Evolutionary conservation across 2,888 invertebrate genomes (phyloP).

Genomic region (Drosophila testacea): DNA sequence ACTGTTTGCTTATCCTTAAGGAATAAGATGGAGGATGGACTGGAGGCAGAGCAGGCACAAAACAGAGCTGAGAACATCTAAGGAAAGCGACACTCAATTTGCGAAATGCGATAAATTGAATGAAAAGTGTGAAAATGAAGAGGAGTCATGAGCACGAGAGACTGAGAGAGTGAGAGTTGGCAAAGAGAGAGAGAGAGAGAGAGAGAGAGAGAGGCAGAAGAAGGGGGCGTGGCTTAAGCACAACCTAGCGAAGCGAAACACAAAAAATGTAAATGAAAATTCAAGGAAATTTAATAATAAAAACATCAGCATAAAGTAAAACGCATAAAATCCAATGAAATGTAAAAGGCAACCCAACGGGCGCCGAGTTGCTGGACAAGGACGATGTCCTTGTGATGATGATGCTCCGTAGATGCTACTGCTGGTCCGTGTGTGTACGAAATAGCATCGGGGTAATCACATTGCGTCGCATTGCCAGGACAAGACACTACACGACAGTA

Average conservation of each 20-base stretch:
- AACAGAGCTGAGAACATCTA: slow-evolving; percentile 40
- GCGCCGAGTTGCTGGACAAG: slow-evolving; percentile 53
- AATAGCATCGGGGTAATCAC: slow-evolving; percentile 75
- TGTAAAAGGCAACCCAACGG: slow-evolving; percentile 69
- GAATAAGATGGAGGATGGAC: neutral
- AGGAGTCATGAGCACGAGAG: slow-evolving; percentile 66
- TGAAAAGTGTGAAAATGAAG: slow-evolving; percentile 81
- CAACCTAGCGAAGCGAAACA: slow-evolving; percentile 42
- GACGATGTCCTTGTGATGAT: slow-evolving; percentile 28
- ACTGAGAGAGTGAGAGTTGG: neutral
- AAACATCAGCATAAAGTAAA: slow-evolving; percentile 82
- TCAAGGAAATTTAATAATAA: slow-evolving; percentile 81
- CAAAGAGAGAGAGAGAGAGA: neutral
- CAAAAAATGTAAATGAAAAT: slow-evolving; percentile 77
- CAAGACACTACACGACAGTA: slow-evolving; percentile 55
- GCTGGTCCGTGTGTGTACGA: slow-evolving; percentile 56
- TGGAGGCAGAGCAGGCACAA: slow-evolving; percentile 1
- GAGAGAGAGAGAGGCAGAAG: neutral
- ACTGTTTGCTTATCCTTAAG: neutral
- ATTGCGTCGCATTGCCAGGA: slow-evolving; percentile 60
- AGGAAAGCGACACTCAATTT: slow-evolving; percentile 78
- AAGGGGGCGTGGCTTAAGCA: slow-evolving; percentile 37
- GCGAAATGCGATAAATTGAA: slow-evolving; percentile 80
- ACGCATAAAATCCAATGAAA: slow-evolving; percentile 81
- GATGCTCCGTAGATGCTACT: slow-evolving; percentile 5